These are phyloP conservation scores for Oreochromis niloticus DNA, from an alignment of 2,113 vertebrate genomes.

Conservation along the genomic window DNA sequence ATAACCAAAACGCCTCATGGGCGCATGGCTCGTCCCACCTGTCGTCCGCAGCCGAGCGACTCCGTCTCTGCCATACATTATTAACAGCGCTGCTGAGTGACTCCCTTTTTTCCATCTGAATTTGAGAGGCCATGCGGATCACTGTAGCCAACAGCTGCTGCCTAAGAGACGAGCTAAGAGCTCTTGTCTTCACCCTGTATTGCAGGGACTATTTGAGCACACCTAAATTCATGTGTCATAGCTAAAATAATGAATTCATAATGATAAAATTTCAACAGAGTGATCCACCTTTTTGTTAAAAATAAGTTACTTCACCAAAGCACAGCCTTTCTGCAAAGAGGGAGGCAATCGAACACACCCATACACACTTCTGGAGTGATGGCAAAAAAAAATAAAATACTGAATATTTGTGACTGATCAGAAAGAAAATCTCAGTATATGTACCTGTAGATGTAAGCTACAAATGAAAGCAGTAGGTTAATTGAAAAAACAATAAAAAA, in stretches of 20 bases:
- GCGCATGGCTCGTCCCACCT: constrained; percentile 64
- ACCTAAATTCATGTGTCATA: neutral
- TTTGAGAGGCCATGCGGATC: constrained; percentile 65
- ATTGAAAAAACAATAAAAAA: constrained; percentile 66
- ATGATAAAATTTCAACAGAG: neutral
- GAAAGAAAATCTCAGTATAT: neutral
- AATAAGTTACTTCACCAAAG: neutral
- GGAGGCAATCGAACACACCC: neutral
- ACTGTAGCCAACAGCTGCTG: constrained; percentile 63
- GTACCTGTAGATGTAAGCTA: constrained; percentile 51
- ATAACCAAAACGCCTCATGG: constrained; percentile 36
- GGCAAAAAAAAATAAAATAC: neutral
- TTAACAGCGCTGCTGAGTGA: constrained; percentile 60
- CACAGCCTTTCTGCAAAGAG: neutral
- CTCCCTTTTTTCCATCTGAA: constrained; percentile 69
- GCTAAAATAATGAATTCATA: neutral
- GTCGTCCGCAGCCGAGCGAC: constrained; percentile 54
- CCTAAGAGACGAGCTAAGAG: constrained; percentile 25
- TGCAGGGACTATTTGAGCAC: neutral
- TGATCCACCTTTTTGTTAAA: neutral
- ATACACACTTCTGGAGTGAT: neutral
- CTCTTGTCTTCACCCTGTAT: constrained; percentile 10
- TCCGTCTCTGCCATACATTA: constrained; percentile 65
- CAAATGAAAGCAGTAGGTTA: constrained; percentile 74
- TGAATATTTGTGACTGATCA: neutral